phyloP scores from a whole-genome alignment of 2,888 invertebrate species.

The Labia minor region DNA sequence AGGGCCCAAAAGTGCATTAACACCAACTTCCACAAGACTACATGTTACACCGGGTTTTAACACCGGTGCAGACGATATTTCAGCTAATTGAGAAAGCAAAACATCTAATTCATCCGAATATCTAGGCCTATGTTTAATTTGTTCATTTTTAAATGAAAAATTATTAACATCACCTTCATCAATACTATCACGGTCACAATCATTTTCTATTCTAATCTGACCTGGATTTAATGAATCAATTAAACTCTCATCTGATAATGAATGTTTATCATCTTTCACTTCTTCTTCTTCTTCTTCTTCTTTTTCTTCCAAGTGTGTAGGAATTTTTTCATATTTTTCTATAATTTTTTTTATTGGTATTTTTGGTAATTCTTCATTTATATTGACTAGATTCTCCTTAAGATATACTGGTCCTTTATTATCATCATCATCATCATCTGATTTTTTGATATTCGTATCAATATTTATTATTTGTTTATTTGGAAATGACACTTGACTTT shows the following conservation, averaged over 20 bases:
- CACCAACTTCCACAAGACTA: constrained; percentile 31
- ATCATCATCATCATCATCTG: neutral
- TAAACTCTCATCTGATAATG: neutral
- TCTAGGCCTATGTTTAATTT: neutral
- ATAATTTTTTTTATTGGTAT: neutral
- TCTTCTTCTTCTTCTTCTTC: neutral
- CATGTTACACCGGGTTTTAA: constrained; percentile 34
- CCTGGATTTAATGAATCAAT: neutral
- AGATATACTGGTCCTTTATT: neutral
- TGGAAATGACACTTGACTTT: neutral
- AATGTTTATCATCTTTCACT: neutral
- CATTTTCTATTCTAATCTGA: neutral
- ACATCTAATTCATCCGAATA: constrained; percentile 34
- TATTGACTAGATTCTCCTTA: neutral
- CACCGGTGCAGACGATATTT: constrained; percentile 37
- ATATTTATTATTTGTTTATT: neutral
- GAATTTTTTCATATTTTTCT: neutral
- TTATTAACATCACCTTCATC: neutral
- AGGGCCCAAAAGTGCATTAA: constrained; percentile 31
- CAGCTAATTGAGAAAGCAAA: constrained; percentile 35
- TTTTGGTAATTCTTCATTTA: neutral
- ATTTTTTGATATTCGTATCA: too few species aligned
- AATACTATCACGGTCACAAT: neutral
- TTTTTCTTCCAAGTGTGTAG: neutral
- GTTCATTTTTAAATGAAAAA: too few species aligned